Evolutionary conservation across 1,140 invertebrate species (phyloP).

Genomic region (Magallana angulata): DNA sequence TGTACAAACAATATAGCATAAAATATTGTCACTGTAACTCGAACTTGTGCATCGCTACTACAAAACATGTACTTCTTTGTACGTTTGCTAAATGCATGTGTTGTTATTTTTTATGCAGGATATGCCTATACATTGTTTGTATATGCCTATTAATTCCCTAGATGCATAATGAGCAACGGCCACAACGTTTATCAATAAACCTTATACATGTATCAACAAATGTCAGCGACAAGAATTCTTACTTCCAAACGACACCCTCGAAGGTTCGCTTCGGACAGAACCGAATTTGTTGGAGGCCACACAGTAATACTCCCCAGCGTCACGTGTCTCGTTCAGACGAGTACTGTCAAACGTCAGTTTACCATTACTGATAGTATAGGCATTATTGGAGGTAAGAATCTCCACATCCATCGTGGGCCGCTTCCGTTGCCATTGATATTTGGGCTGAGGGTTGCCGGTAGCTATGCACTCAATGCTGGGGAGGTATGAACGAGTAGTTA

Average conservation of each 20-base stretch:
- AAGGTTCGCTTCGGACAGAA: constrained; percentile 92
- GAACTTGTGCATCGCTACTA: too few species aligned
- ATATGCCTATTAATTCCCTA: too few species aligned
- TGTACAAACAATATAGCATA: too few species aligned
- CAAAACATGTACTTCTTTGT: too few species aligned
- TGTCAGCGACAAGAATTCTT: constrained; percentile 52
- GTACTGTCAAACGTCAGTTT: constrained; percentile 91
- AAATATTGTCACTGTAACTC: too few species aligned
- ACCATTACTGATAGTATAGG: constrained; percentile 94
- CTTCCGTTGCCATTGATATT: constrained; percentile 87
- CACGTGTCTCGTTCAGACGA: constrained; percentile 82
- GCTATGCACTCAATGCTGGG: constrained; percentile 85
- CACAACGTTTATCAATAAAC: too few species aligned
- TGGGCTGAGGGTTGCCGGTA: constrained; percentile 92
- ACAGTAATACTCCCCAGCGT: constrained; percentile 95
- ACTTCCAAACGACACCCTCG: constrained; percentile 92
- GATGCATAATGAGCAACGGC: too few species aligned
- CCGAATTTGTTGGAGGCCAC: constrained; percentile 94
- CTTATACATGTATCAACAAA: too few species aligned
- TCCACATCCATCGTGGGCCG: constrained; percentile 67
- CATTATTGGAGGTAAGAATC: constrained; percentile 79
- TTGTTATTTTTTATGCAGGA: too few species aligned
- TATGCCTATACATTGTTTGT: too few species aligned
- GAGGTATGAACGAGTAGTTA: constrained; percentile 26
- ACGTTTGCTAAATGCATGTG: too few species aligned